Percentiles rank a stretch among this genome's conserved stretches.
Conservation (phyloP, 2,113 vertebrate species). For the Colinus virginianus region DNA sequence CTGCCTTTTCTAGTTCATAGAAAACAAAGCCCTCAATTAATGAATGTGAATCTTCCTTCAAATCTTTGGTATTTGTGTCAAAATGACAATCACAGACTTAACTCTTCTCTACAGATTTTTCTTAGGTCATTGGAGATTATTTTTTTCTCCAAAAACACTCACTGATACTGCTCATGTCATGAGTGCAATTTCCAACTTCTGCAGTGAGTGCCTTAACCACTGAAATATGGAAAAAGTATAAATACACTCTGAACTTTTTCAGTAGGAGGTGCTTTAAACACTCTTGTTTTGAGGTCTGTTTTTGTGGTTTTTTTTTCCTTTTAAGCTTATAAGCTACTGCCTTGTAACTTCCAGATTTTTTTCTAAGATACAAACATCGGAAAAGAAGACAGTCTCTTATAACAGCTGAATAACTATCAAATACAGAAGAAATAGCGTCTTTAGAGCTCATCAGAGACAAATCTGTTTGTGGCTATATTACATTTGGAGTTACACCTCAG, state of each 20-base stretch:
- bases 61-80: neutral
- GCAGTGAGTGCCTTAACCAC: neutral
- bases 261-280: neutral
- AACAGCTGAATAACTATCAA: neutral
- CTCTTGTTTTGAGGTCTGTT: neutral
- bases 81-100: slow-evolving; percentile 29
- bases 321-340: neutral
- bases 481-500: neutral
- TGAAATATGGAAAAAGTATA: neutral
- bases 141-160: neutral
- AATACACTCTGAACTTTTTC: neutral
- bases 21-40: slow-evolving; percentile 11
- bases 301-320: neutral
- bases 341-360: neutral
- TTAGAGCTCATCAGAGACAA: neutral
- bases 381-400: neutral
- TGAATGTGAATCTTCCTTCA: neutral
- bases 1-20: neutral
- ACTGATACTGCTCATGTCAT: neutral
- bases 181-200: neutral
- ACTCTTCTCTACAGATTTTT: slow-evolving; percentile 8
- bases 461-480: neutral
- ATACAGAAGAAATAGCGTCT: neutral
- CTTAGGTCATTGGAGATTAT: slow-evolving; percentile 29
- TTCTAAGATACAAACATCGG: neutral